A percentile compares a stretch with the other conserved stretches of the same genome.
Conservation (phyloP, 2,888 invertebrate genomes). For the Drosophila anomelani region DNA sequence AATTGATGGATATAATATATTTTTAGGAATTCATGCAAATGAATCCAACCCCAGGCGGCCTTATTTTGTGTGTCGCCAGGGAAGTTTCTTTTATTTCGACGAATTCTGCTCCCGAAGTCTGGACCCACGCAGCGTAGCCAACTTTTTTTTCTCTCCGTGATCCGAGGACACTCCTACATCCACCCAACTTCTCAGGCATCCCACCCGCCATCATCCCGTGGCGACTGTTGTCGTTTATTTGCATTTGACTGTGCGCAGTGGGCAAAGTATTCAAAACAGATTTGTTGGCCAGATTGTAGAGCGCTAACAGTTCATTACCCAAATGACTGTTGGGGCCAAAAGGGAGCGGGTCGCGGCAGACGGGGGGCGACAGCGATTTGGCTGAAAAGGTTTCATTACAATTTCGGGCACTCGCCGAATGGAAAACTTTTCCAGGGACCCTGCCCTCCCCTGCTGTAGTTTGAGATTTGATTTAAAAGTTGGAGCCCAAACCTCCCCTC, state of each 20-base stretch:
- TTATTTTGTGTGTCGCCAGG: background rate
- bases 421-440: conserved; percentile 52
- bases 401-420: conserved; percentile 41
- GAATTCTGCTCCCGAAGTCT: background rate
- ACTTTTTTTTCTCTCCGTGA: conserved; percentile 13
- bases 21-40: background rate
- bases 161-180: background rate
- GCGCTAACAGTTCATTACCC: conserved; percentile 78
- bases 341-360: background rate
- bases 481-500: background rate
- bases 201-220: conserved; percentile 7
- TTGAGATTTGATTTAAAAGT: conserved; percentile 53
- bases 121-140: background rate
- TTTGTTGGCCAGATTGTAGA: conserved; percentile 74
- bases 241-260: conserved; percentile 49
- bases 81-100: background rate
- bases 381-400: conserved; percentile 53
- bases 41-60: background rate
- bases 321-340: conserved; percentile 61
- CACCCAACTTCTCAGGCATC: background rate
- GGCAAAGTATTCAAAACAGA: conserved; percentile 72
- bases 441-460: conserved; percentile 4
- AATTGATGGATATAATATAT: background rate
- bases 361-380: conserved; percentile 32
- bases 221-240: conserved; percentile 54